Base-by-base conservation (phyloP, 2,888 invertebrate species). In the Ferrisia virgata region DNA sequence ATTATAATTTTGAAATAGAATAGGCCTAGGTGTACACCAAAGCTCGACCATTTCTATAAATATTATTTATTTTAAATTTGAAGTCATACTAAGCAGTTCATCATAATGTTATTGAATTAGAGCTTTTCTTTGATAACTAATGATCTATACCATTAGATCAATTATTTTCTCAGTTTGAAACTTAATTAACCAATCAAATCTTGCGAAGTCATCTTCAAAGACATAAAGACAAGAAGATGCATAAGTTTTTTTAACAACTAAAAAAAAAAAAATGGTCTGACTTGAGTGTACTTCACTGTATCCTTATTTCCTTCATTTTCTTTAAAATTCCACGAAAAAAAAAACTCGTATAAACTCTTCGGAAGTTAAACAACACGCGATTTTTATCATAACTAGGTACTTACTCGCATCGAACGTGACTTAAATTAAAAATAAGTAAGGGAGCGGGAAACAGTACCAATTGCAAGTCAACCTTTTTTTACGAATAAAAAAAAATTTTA, bases 391-490 rank as follows among this genome's bases (percentile, higher is more conserved):
- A n/a, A n/a, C 33, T 18, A 39, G 22, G 25, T 39, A 78, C 40
- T 78, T 39, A 36, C 40, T 39, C n/a, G 18, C n/a, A n/a, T 40
- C 36, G 22, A 78, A 22, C 22, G 13, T 39, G 78, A 36, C 33
- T 33, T 33, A 72, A 78, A 78, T 39, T 15, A 40, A 33, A 22
- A 13, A 40, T 13, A 33, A 6, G 0, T 43, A 25, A 22, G 43
- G 36, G 40, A 25, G 40, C 28, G 43, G 11, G 18, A 79, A 79
- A 22, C 1, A 53, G 80, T 47, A 80, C 53, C 43, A 80, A 80
- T 80, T 81, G 58, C 22, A 81, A 81, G 72, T 76, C 72, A 36
- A 76, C 72, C 28, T 33, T n/a, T 6, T 11, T 15, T 64, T 18
- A 6, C 28, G n/a, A 31, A 64, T 53, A 36, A 18, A 33, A 76